Percentiles rank a stretch among this genome's conserved stretches.
phyloP scores from a whole-genome alignment of 2,888 invertebrate species.

The Dyspetes luteomarginatus region DNA sequence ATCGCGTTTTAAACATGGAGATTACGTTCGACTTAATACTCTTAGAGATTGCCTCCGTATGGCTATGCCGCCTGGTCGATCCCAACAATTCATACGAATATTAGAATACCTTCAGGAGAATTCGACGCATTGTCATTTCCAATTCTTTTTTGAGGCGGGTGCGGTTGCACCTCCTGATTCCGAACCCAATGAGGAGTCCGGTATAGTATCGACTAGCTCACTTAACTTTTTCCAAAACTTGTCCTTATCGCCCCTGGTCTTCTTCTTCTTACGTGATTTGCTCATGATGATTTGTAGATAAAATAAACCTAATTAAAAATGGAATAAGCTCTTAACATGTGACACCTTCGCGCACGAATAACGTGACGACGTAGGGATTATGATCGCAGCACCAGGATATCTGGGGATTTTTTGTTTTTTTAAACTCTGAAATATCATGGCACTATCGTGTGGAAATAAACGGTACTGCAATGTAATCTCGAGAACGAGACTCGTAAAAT shows the following conservation, averaged over 20 bases:
- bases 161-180: background rate
- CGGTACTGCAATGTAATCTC: slow-evolving; percentile 35
- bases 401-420: slow-evolving; percentile 4
- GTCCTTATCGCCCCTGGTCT: slow-evolving; percentile 19
- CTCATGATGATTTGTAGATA: background rate
- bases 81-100: background rate
- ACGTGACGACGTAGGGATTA: slow-evolving; percentile 50
- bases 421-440: slow-evolving; percentile 45
- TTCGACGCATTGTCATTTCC: background rate
- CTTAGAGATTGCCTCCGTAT: background rate
- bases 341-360: slow-evolving; percentile 51
- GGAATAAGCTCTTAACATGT: slow-evolving; percentile 37
- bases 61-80: background rate
- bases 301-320: slow-evolving; percentile 12
- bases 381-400: slow-evolving; percentile 22
- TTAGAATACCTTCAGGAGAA: background rate
- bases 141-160: too few species aligned
- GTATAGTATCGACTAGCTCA: slow-evolving; percentile 5
- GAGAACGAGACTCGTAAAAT: slow-evolving; percentile 15
- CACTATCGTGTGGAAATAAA: slow-evolving; percentile 39
- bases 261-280: slow-evolving; percentile 36
- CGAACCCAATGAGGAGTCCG: background rate
- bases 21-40: slow-evolving; percentile 37
- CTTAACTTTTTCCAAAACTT: slow-evolving; percentile 32
- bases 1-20: background rate